Base-by-base conservation (phyloP, 1,140 invertebrate species). In the Atopsyche davidsoni region DNA sequence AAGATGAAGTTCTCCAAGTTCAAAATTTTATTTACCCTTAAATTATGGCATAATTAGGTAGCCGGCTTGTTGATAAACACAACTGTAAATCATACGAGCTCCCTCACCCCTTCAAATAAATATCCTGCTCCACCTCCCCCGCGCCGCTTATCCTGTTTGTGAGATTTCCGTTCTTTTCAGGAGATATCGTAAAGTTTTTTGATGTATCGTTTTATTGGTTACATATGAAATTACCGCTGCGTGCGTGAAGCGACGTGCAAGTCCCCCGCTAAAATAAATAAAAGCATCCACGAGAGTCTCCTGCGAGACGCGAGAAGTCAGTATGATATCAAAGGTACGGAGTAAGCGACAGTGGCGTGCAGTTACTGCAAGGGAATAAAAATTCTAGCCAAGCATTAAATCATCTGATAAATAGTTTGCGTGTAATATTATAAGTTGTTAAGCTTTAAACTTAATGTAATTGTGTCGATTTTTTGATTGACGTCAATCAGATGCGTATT, bases 191-290 rank as follows among this genome's bases (percentile, higher is more conserved):
- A 58, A 58, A 58, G 42, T 58, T 58, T 58, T 58, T 53, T 58
- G 55, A 58, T 58, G 51, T 58, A 58, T 58, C 55, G 55, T 49
- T 51, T 44, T 58, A 58, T 58, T 52, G 55, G 55, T 47, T 52
- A 58, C 51, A 58, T 48, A 53, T 51, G 51, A 58, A 58, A 58
- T 53, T 53, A 58, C 47, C 31, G 36, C 39, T 11, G 19, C 14
- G 11, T 17, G 17, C 13, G 43, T 35, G 28, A 18, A 32, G 25
- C 44, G 45, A 21, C 4, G 43, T 2, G 36, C 4, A 46, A 18
- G 23, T 18, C 36, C n/a, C 35, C 38, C 43, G 19, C 19, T 50
- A 57, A 55, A 52, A 50, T 50, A 57, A 57, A 52, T 52, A 57
- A 44, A 57, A 52, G 48, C 45, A 45, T 43, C n/a, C n/a, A n/a